Base-by-base conservation (phyloP, 1,140 invertebrate genomes). In the Sarcophaga bullata region DNA sequence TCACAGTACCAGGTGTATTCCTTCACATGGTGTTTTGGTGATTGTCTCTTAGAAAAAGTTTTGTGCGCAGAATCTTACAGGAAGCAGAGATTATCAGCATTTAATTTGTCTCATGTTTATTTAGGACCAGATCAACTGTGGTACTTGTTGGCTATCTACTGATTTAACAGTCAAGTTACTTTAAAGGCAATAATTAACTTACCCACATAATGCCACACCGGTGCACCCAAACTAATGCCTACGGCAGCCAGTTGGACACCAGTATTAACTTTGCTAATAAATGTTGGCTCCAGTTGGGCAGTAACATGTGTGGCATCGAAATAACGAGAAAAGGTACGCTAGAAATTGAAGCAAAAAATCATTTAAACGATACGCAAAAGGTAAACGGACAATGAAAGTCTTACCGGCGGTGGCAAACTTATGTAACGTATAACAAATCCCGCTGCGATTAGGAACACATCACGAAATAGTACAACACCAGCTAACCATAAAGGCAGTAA, bases 181-280 rank as follows among this genome's bases (percentile, higher is more conserved):
- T 25, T 80, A 50, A 68, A 17, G 80, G 17, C 4, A 76, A 19
- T 6, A 58, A 48, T 0, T 80, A 52, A 8, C 84, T 73, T 82
- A 90, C 87, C 87, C 52, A 88, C 80, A 84, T 89, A 90, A 25
- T 86, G 84, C 88, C 86, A 90, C 82, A 90, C 87, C 6, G 90
- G 88, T 11, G 89, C 89, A 19, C 88, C 88, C 25, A 90, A 84
- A 47, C 87, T 89, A 7, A 88, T 82, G 81, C 86, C 87, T 82
- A 89, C 88, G 76, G 87, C 85, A 72, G 93, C 88, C 37, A 99
- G 90, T 90, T 99, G 98, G 19, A 99, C 91, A 10, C 92, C 94
- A 50, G 98, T 99, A 90, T 99, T 99, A 0, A 98, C 93, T 93
- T 99, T 99, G 89, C 97, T 98, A 62, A 97, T 94, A 80, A 95